Evolutionary conservation across 2,113 vertebrate genomes (phyloP).

Genomic region (Alosa alosa): DNA sequence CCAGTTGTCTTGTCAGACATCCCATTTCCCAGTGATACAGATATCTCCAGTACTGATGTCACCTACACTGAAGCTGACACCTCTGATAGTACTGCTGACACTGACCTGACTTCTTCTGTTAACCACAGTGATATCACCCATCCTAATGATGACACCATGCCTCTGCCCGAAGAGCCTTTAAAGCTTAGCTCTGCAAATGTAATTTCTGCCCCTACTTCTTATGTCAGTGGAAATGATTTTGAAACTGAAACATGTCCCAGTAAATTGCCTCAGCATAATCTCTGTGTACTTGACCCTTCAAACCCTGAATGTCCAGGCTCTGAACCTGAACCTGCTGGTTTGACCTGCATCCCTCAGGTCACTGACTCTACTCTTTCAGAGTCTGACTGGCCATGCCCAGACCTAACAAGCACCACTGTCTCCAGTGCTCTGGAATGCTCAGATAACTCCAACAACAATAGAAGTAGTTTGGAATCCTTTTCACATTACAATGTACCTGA

Average conservation of each 20-base stretch:
- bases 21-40: not conserved
- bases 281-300: not conserved
- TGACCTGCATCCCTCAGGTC: not conserved
- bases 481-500: not conserved
- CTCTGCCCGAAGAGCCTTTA: not conserved
- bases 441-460: not conserved
- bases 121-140: not conserved
- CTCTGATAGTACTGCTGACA: not conserved
- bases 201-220: not conserved
- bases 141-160: not conserved
- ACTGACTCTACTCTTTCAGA: not conserved
- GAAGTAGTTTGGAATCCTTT: not conserved
- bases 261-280: not conserved
- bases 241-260: not conserved
- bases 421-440: not conserved
- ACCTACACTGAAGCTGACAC: not conserved
- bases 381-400: not conserved
- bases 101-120: not conserved
- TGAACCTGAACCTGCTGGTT: not conserved
- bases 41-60: not conserved
- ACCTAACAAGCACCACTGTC: not conserved
- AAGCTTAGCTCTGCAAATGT: not conserved
- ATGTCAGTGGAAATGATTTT: not conserved
- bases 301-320: not conserved
- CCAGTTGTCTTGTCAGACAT: not conserved